Percentiles rank a stretch among this genome's conserved stretches.
These are phyloP conservation scores for Oreortyx pictus DNA, from an alignment of 2,797 vertebrate species.

Conservation along the genomic window DNA sequence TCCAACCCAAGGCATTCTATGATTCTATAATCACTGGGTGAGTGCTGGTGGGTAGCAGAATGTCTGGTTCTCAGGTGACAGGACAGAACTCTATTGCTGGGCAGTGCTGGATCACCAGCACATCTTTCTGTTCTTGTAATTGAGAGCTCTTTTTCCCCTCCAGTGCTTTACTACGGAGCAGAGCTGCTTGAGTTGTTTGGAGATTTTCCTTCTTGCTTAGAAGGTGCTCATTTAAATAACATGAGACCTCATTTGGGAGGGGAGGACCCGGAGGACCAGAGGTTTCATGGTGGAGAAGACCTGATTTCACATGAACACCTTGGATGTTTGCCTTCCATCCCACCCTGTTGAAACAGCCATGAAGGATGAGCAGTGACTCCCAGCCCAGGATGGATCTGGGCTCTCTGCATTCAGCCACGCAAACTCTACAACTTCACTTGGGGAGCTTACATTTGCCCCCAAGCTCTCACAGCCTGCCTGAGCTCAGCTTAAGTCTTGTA, in stretches of 20 bases:
- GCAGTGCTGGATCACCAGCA: neutral
- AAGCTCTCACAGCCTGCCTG: rapidly evolving
- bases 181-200: neutral
- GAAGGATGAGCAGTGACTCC: rapidly evolving
- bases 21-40: neutral
- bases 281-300: neutral
- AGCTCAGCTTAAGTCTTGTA: rapidly evolving
- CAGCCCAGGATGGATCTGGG: neutral
- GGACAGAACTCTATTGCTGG: neutral
- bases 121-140: neutral
- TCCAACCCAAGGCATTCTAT: neutral
- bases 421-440: neutral
- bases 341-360: rapidly evolving
- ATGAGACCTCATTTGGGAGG: neutral
- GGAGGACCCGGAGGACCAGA: neutral
- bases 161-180: neutral
- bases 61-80: neutral
- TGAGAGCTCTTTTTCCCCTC: neutral
- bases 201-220: neutral
- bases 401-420: neutral
- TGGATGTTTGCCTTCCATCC: neutral
- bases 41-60: neutral
- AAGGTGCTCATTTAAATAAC: neutral
- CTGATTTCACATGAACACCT: neutral
- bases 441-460: neutral